phyloP scores from a whole-genome alignment of 1,140 invertebrate genomes.

The Hylaeus anthracinus region DNA sequence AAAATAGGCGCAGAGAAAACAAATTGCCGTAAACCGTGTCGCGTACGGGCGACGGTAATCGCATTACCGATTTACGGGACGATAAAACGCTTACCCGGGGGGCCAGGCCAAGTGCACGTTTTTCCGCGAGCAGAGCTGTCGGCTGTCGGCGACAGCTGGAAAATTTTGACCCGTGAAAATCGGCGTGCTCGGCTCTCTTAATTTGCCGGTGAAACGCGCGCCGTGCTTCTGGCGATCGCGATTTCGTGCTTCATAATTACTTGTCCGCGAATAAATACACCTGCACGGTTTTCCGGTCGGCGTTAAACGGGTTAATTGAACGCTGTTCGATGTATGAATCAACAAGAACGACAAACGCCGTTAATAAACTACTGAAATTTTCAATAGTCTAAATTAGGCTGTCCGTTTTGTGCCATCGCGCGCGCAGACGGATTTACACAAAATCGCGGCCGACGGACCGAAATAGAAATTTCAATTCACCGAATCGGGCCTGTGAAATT shows the following conservation, averaged over 20 bases:
- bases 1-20: background rate
- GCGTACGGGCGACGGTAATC: slow-evolving; percentile 21
- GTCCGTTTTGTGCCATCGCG: background rate
- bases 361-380: background rate
- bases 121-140: background rate
- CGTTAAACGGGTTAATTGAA: background rate
- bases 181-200: background rate
- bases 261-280: background rate
- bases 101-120: background rate
- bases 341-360: background rate
- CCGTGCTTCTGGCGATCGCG: background rate
- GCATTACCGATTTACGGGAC: slow-evolving; percentile 39
- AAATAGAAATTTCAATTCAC: too few species aligned
- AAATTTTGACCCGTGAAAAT: slow-evolving; percentile 22
- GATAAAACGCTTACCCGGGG: slow-evolving; percentile 31
- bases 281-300: background rate
- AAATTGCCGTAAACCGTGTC: background rate
- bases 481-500: too few species aligned
- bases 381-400: background rate
- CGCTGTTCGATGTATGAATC: background rate
- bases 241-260: background rate
- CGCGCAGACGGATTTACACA: too few species aligned
- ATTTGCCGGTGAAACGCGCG: background rate
- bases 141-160: slow-evolving; percentile 4
- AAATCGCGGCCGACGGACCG: too few species aligned